Conservation (phyloP, 2,888 invertebrate genomes). For the Protodeltote pygarga region DNA sequence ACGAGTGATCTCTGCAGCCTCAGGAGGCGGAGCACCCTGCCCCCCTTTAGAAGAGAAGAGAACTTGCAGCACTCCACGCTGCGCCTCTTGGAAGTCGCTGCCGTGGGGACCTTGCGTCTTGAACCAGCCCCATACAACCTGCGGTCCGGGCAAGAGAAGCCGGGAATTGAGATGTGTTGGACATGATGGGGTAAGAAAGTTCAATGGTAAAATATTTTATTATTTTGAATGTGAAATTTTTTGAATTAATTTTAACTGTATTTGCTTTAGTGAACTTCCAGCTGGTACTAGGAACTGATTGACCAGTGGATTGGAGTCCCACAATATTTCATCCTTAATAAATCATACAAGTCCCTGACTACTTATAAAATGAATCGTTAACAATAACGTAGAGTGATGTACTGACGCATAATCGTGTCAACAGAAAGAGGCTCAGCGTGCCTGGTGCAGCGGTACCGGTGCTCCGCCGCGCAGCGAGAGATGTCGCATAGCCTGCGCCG, state of each 20-base stretch:
- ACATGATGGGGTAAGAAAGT: constrained; percentile 77
- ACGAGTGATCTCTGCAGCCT: constrained; percentile 80
- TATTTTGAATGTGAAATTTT: no score
- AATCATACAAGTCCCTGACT: no score
- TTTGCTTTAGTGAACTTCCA: no score
- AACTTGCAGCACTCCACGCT: constrained; percentile 83
- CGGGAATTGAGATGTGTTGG: constrained; percentile 86
- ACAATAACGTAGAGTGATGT: no score
- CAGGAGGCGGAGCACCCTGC: constrained; percentile 83
- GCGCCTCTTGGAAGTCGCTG: constrained; percentile 83
- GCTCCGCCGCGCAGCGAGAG: constrained; percentile 83
- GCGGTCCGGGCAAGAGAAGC: constrained; percentile 87
- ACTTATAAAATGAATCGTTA: no score
- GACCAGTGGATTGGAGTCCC: no score
- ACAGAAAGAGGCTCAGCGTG: constrained; percentile 83
- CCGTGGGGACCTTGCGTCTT: constrained; percentile 85
- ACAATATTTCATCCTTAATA: no score
- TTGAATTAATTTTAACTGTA: no score
- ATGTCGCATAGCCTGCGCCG: constrained; percentile 89
- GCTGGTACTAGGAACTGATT: no score
- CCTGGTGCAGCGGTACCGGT: constrained; percentile 81
- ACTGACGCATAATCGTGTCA: no score
- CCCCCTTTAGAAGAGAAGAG: constrained; percentile 86
- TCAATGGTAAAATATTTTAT: neutral
- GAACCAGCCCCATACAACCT: constrained; percentile 75